Conservation (phyloP, 2,113 vertebrate genomes). For the Mobula birostris region DNA sequence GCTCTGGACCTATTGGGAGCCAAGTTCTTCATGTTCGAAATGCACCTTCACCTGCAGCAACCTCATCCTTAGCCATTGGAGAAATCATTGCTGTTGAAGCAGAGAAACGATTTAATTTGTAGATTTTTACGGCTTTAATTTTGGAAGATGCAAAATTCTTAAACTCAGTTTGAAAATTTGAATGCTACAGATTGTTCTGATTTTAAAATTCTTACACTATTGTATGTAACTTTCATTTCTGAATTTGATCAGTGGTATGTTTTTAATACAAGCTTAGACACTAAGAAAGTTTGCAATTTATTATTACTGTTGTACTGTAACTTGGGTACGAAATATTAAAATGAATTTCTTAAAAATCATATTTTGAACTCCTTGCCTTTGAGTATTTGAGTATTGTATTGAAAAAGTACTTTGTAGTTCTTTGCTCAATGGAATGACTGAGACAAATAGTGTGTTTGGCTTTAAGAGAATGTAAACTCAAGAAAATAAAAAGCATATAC, state of each 20-base stretch:
- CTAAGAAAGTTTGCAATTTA: neutral
- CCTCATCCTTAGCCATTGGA: conserved; percentile 89
- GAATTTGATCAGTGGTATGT: neutral
- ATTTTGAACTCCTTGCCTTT: neutral
- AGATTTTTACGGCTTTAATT: conserved; percentile 39
- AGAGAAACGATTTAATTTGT: conserved; percentile 67
- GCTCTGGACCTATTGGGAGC: conserved; percentile 65
- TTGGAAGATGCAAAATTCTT: neutral
- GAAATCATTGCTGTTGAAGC: conserved; percentile 76
- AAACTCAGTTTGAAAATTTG: neutral
- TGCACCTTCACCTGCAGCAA: conserved; percentile 90
- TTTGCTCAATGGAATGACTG: neutral
- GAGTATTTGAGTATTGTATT: neutral
- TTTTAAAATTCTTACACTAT: neutral
- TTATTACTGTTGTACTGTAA: neutral
- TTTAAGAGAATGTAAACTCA: neutral
- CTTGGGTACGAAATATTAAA: neutral
- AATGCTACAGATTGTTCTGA: neutral
- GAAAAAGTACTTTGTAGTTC: neutral
- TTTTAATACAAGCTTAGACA: neutral
- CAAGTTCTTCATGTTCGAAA: conserved; percentile 86
- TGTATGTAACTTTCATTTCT: neutral
- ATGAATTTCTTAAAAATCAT: neutral
- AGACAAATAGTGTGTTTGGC: neutral
- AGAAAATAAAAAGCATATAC: neutral